These are phyloP conservation scores for Andrena minutula DNA, from an alignment of 2,888 invertebrate genomes.

Conservation along the genomic window DNA sequence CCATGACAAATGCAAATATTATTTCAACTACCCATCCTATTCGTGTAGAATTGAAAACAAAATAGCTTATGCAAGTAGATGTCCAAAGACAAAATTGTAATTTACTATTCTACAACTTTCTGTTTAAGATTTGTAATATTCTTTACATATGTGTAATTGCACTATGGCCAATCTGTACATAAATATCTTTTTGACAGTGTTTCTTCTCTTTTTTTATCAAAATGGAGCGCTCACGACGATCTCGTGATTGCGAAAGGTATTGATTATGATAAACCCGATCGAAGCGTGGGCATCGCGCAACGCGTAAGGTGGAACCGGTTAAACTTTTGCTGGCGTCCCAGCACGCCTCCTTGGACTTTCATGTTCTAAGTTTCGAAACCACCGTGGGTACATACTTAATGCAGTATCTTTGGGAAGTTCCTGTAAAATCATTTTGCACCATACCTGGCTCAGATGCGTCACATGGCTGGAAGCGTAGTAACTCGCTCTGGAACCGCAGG, in stretches of 20 bases:
- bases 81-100: too few relatives aligned
- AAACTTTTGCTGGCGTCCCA: constrained; percentile 23
- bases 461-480: constrained; percentile 93
- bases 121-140: too few relatives aligned
- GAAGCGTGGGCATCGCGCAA: background rate
- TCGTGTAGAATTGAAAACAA: too few relatives aligned
- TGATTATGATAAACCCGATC: background rate
- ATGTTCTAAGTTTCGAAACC: background rate
- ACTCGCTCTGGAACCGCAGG: constrained; percentile 88
- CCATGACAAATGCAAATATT: too few relatives aligned
- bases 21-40: too few relatives aligned
- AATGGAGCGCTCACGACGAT: too few relatives aligned
- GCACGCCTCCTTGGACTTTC: background rate
- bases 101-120: too few relatives aligned
- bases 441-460: constrained; percentile 90
- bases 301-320: background rate
- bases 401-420: constrained; percentile 36
- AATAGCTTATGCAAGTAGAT: too few relatives aligned
- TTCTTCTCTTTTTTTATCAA: too few relatives aligned
- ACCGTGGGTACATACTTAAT: constrained; percentile 24
- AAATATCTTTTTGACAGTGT: too few relatives aligned
- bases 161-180: too few relatives aligned
- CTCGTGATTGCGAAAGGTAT: background rate
- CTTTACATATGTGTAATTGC: too few relatives aligned
- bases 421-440: constrained; percentile 61